Base-by-base conservation (phyloP, 2,113 vertebrate genomes). In the Platysteira castanea region DNA sequence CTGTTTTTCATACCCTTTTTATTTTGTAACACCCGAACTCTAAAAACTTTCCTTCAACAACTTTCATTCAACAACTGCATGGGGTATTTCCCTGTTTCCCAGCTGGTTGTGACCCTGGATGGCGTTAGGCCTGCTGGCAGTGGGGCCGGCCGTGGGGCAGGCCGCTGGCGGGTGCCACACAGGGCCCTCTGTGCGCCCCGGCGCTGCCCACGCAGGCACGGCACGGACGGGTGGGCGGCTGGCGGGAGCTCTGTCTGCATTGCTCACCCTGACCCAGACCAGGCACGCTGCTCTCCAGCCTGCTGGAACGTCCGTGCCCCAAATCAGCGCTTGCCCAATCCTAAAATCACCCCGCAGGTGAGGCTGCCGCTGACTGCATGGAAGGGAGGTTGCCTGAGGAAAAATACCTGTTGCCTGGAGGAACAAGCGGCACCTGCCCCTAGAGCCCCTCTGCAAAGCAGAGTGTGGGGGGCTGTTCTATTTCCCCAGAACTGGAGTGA, bases 71-170 rank as follows among this genome's bases (percentile, higher is more conserved):
- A 13, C 41, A 41, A 13, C 17, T 3, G 22, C 30, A 0, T 0
- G 9, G 30, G 20, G 1, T 31, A 8, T 41, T 71, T 59, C 64
- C 47, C 78, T 20, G 6, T 57, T 49, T 31, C 42, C 33, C 27
- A 2, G 8, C 0, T 1, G 54, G 30, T 1, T 7, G 16, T 42
- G 78, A 13, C 41, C 53, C n/a, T 7, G 11, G 20, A 16, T 56
- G n/a, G 60, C 2, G 0, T 33, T 5, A 15, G 63, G 69, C 24
- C 73, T 84, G 53, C 50, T 8, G 57, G 74, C 74, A 1, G 1
- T 22, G 73, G 87, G 92, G 53, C 50, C 9, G 57, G 74, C 74
- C 1, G 1, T 22, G 73, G 87, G 92, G 42, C 70, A 46, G 77
- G 49, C 33, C 12, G 35, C 61, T 24, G 50, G 21, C 5, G 53